Percentiles rank a stretch among this genome's conserved stretches.
These are phyloP conservation scores for Gambusia holbrooki DNA, from an alignment of 2,113 vertebrate genomes.

Conservation along the genomic window DNA sequence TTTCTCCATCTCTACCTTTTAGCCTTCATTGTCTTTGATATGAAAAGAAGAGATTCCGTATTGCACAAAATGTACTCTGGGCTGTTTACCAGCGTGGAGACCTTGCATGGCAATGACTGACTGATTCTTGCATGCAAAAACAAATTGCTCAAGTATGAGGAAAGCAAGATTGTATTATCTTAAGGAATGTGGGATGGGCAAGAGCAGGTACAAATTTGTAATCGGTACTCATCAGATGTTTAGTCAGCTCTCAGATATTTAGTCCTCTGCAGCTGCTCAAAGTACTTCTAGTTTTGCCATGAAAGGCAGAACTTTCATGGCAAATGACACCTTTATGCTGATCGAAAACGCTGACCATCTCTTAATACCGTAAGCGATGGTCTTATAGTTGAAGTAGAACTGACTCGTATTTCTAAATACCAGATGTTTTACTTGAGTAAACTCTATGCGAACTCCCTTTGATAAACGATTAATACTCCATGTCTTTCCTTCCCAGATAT, in stretches of 20 bases:
- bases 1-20: too few relatives aligned
- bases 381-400: not conserved
- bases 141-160: not conserved
- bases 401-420: not conserved
- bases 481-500: slow-evolving; percentile 84
- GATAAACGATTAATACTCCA: not conserved
- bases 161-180: slow-evolving; percentile 2
- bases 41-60: not conserved
- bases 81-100: not conserved
- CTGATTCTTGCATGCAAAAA: not conserved
- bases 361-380: not conserved
- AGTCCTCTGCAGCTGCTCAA: slow-evolving; percentile 3
- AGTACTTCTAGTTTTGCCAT: not conserved
- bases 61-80: not conserved
- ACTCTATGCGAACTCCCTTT: not conserved
- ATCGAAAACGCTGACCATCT: not conserved
- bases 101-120: not conserved
- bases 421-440: not conserved
- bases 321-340: too few relatives aligned
- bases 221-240: slow-evolving; percentile 41
- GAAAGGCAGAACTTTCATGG: not conserved
- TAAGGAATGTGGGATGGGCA: slow-evolving; percentile 30
- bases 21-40: not conserved
- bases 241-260: slow-evolving; percentile 50
- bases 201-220: slow-evolving; percentile 7